These are phyloP conservation scores for Oncorhynchus gorbuscha DNA, from an alignment of 2,113 vertebrate species.

Conservation along the genomic window DNA sequence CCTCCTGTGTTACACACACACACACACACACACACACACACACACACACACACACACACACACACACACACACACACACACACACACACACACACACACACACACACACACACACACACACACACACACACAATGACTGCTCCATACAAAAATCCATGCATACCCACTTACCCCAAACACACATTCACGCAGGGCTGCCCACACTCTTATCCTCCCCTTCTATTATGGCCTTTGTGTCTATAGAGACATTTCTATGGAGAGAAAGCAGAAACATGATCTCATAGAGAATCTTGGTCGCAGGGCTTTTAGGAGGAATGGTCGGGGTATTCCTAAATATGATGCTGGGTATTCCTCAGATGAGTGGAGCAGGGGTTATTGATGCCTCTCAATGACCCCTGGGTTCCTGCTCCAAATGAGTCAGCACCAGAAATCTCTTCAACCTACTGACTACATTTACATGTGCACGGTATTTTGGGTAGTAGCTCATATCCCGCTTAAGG, in stretches of 20 bases:
- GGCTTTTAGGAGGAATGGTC: slow-evolving; percentile 60
- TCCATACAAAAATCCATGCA: neutral
- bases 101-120: neutral
- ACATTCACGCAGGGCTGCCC: slow-evolving; percentile 2
- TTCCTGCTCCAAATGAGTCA: slow-evolving; percentile 64
- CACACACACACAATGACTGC: neutral
- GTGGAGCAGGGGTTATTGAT: slow-evolving; percentile 58
- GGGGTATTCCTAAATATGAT: slow-evolving; percentile 46
- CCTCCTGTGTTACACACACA: neutral
- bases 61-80: no score
- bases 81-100: neutral
- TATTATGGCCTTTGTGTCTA: slow-evolving; percentile 37
- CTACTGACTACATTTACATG: no score
- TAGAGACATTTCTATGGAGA: slow-evolving; percentile 45
- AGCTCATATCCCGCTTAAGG: no score
- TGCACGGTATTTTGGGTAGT: no score
- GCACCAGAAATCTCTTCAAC: slow-evolving; percentile 23
- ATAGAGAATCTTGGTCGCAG: slow-evolving; percentile 57
- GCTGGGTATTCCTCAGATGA: slow-evolving; percentile 47
- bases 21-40: no score
- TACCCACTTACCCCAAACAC: neutral
- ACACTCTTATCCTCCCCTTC: slow-evolving; percentile 17
- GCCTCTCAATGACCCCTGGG: slow-evolving; percentile 58
- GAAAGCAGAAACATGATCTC: slow-evolving; percentile 45
- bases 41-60: no score